Base-by-base conservation (phyloP, 2,888 invertebrate species). In the Cerceris rybyensis region DNA sequence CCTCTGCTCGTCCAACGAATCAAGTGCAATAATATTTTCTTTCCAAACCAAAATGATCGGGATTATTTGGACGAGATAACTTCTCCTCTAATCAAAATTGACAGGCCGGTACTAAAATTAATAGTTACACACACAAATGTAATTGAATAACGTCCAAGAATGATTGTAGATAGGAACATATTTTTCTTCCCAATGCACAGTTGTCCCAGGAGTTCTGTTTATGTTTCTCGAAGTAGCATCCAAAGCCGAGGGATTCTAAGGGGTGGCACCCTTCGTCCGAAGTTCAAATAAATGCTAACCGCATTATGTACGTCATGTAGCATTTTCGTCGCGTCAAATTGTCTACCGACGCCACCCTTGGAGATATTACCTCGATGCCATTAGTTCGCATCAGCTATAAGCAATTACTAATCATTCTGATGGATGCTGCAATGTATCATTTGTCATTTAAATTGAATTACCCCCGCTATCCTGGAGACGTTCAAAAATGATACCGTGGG, bases 221-320 rank as follows among this genome's bases (percentile, higher is more conserved):
- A 71, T 71, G 74, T 74, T 84, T 72, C 75, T 66, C 61, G 54
- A 11, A 49, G 55, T 63, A 54, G 58, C 81, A 63, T 41, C 59
- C 64, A 60, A 60, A 42, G 60, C 57, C 55, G 70, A 43, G 55
- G 28, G 54, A 65, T 60, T 42, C 65, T 67, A 59, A 63, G 68
- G 77, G 76, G 63, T 42, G 67, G 58, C 75, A 50, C 84, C 84
- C 84, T 64, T 60, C 72, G 78, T 49, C 28, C 66, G 60, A 14
- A 70, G 72, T 73, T 81, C 81, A 71, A 84, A 84, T 83, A 83
- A 85, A 84, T 81, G 83, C 85, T 83, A 84, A 84, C 85, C 82
- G 69, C 81, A 76, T 84, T 79, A 83, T 73, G 78, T 73, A 77
- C 83, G 77, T 84, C 84, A 61, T 69, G 81, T 79, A 74, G 60